Evolutionary conservation across 2,797 vertebrate genomes (phyloP).

Genomic region (Malacoraja senta): DNA sequence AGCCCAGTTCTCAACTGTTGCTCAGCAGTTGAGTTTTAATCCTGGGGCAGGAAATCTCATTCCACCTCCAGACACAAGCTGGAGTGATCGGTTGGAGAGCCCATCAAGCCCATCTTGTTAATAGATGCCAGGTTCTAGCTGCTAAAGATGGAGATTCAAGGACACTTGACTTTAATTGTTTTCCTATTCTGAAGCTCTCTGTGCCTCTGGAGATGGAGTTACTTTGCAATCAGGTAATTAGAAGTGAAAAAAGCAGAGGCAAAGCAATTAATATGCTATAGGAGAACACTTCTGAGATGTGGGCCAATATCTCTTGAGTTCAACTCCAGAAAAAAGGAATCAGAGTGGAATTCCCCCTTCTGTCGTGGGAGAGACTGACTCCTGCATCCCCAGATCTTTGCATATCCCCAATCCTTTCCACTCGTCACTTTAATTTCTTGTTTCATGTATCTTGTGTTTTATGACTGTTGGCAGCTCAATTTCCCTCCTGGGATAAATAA

Average conservation of each 20-base stretch:
- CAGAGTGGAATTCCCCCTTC: neutral
- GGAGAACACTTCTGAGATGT: neutral
- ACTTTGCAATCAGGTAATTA: neutral
- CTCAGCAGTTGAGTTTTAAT: too few relatives aligned
- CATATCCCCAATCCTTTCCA: too few relatives aligned
- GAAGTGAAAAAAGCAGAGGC: neutral
- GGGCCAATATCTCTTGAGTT: neutral
- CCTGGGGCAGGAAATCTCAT: too few relatives aligned
- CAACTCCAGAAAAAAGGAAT: too few relatives aligned
- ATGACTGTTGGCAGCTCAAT: too few relatives aligned
- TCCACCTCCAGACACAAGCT: neutral
- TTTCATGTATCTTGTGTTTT: too few relatives aligned
- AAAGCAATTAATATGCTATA: neutral
- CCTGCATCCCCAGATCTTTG: too few relatives aligned
- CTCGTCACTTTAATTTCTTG: too few relatives aligned
- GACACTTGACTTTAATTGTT: neutral
- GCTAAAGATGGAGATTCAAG: neutral
- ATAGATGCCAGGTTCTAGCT: neutral
- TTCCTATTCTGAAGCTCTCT: neutral
- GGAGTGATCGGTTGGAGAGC: neutral
- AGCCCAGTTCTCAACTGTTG: too few relatives aligned
- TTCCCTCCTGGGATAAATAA: too few relatives aligned
- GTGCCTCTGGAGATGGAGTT: neutral
- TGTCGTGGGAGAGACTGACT: too few relatives aligned
- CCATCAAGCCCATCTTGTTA: neutral